phyloP scores from a whole-genome alignment of 2,888 invertebrate species.

The Epirrita christyi region DNA sequence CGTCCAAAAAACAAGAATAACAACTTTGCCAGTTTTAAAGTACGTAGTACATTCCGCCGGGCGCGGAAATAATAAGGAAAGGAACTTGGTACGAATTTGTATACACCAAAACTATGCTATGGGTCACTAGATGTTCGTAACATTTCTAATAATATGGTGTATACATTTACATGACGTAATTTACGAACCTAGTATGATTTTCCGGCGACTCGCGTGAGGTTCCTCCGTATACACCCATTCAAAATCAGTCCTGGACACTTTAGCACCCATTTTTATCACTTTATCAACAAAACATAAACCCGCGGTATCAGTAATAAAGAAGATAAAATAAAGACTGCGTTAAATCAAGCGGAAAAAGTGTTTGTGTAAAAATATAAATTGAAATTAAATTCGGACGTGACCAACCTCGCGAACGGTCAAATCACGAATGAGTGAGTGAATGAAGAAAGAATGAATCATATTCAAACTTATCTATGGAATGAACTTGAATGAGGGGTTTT shows the following conservation, averaged over 20 bases:
- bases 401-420: not conserved
- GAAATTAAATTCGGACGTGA: constrained; percentile 1
- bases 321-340: constrained; percentile 4
- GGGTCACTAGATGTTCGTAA: not conserved
- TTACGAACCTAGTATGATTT: constrained; percentile 93
- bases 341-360: constrained; percentile 16
- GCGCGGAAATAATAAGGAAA: too few relatives aligned
- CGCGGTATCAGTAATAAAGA: not conserved
- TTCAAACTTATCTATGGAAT: too few relatives aligned
- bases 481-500: too few relatives aligned
- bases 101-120: too few relatives aligned
- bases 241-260: constrained; percentile 96
- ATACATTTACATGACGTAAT: constrained; percentile 62
- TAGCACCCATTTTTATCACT: constrained; percentile 92
- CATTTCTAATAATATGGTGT: constrained; percentile 29
- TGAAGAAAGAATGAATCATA: not conserved
- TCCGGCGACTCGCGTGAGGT: constrained; percentile 97
- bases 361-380: too few relatives aligned
- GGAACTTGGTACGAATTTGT: too few relatives aligned
- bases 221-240: constrained; percentile 99
- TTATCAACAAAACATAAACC: not conserved
- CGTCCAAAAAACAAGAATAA: not conserved
- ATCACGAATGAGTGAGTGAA: constrained; percentile 8
- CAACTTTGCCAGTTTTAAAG: not conserved
- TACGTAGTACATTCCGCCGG: too few relatives aligned